These are phyloP conservation scores for Hypsopygia costalis DNA, from an alignment of 2,888 invertebrate genomes.

Conservation along the genomic window DNA sequence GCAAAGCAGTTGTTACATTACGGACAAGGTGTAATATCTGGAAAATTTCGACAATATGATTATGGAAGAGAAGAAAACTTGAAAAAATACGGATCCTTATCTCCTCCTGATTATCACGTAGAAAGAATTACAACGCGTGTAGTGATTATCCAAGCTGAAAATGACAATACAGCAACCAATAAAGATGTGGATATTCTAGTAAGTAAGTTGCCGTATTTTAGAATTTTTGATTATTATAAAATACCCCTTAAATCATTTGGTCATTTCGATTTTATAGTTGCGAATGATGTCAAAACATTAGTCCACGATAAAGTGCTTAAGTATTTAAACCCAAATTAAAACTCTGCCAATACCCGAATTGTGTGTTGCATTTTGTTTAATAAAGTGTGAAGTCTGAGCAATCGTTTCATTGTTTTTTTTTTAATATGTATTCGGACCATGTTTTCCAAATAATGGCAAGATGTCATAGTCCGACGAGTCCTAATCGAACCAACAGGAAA, in stretches of 20 bases:
- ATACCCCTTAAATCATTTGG: not conserved
- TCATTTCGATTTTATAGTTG: not conserved
- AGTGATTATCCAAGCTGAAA: not conserved
- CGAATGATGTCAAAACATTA: not conserved
- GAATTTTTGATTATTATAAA: not conserved
- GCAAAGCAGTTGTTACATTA: slow-evolving; percentile 1
- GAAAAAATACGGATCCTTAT: not conserved
- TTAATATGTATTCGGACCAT: too few species aligned
- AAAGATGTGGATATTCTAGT: not conserved
- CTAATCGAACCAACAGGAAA: too few species aligned
- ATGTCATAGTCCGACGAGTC: too few species aligned
- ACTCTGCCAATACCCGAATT: too few species aligned
- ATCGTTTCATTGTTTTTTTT: too few species aligned
- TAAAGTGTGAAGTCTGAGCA: too few species aligned
- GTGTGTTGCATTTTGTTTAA: too few species aligned
- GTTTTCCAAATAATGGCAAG: too few species aligned
- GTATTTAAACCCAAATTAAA: not conserved
- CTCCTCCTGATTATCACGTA: slow-evolving; percentile 4
- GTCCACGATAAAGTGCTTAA: not conserved
- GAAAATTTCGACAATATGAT: slow-evolving; percentile 1
- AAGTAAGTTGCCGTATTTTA: not conserved
- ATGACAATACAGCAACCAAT: not conserved
- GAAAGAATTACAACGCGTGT: not conserved
- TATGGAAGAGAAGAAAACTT: not conserved
- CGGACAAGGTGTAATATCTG: not conserved